phyloP scores from a whole-genome alignment of 2,797 vertebrate genomes.

The Halcyon smyrnensis region DNA sequence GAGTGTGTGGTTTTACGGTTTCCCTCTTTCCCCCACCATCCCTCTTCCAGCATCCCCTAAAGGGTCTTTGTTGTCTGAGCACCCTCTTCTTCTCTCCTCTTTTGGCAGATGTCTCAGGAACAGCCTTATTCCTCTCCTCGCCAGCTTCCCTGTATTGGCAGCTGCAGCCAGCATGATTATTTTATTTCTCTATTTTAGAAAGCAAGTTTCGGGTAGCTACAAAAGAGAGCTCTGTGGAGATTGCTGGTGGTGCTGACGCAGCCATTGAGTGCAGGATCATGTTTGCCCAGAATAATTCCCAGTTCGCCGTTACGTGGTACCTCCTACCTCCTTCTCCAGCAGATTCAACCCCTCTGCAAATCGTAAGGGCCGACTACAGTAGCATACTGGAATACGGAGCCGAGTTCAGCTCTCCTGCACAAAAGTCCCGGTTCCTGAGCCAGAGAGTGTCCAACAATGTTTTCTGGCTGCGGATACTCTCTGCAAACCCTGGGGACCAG shows the following conservation, averaged over 20 bases:
- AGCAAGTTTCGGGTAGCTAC: constrained; percentile 70
- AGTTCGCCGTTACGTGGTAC: constrained; percentile 82
- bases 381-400: constrained; percentile 57
- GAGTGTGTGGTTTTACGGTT: neutral
- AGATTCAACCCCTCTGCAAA: neutral
- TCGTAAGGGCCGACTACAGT: constrained; percentile 67
- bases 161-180: neutral
- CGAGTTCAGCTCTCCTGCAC: constrained; percentile 26
- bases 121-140: neutral
- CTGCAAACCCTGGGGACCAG: constrained; percentile 57
- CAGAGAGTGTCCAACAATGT: constrained; percentile 56
- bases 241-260: constrained; percentile 47
- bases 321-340: neutral
- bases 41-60: neutral
- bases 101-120: accelerated
- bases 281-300: constrained; percentile 60
- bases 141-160: neutral
- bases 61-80: neutral
- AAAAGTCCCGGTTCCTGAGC: constrained; percentile 63
- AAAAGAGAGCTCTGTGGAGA: constrained; percentile 15
- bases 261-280: constrained; percentile 78
- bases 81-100: neutral
- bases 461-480: constrained; percentile 81
- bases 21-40: neutral
- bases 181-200: constrained; percentile 54